Evolutionary conservation across 2,888 invertebrate species (phyloP).

Genomic region (Eulithis prunata): DNA sequence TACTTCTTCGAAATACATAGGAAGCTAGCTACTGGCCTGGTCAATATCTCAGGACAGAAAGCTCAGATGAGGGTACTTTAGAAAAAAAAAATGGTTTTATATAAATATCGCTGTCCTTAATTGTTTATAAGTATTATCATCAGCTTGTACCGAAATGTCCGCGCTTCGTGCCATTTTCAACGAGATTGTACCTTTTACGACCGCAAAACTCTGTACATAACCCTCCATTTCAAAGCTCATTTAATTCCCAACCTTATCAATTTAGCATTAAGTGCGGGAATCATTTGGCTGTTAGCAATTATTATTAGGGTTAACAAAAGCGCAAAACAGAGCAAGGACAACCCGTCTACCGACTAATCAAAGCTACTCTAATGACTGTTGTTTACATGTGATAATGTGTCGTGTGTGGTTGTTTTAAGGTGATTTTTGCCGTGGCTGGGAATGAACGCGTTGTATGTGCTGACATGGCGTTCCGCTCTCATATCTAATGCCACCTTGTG

Average conservation of each 20-base stretch:
- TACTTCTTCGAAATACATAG: not conserved
- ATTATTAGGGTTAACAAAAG: conserved; percentile 53
- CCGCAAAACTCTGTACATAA: conserved; percentile 35
- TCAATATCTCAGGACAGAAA: no score
- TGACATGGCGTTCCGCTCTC: conserved; percentile 38
- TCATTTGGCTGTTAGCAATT: conserved; percentile 34
- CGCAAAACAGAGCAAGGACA: conserved; percentile 57
- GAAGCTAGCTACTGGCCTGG: no score
- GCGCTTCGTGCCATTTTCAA: conserved; percentile 27
- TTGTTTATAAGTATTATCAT: conserved; percentile 16
- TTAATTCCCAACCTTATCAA: conserved; percentile 37
- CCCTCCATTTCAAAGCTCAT: conserved; percentile 22
- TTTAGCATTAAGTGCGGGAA: conserved; percentile 38
- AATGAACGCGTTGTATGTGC: conserved; percentile 32
- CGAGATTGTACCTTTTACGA: conserved; percentile 36
- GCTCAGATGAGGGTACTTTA: no score
- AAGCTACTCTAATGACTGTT: conserved; percentile 55
- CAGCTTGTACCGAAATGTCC: conserved; percentile 22
- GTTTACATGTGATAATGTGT: conserved; percentile 28
- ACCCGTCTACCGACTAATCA: conserved; percentile 60
- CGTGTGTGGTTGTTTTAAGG: conserved; percentile 26
- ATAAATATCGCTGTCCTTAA: not conserved
- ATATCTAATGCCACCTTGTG: conserved; percentile 35
- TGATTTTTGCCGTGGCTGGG: conserved; percentile 26
- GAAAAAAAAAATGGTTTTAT: not conserved